Percentiles rank a stretch among this genome's conserved stretches.
phyloP scores from a whole-genome alignment of 92 coral and sea anemone species.

The Metridium senile region DNA sequence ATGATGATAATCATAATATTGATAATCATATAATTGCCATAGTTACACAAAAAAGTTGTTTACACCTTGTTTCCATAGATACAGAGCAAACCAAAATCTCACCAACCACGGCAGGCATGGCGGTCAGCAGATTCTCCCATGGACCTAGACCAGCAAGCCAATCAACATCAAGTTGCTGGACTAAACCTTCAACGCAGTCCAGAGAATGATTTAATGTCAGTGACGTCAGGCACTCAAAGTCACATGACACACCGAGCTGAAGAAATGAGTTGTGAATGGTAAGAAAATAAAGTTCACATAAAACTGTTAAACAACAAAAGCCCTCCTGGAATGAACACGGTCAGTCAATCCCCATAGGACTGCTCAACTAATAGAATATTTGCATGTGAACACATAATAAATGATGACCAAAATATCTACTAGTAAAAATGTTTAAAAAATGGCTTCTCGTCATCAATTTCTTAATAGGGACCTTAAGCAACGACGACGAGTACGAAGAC shows the following conservation, averaged over 20 bases:
- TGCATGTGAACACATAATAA: too few species aligned
- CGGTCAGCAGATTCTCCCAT: slow-evolving; percentile 89
- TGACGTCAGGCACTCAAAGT: slow-evolving; percentile 81
- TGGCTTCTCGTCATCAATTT: too few species aligned
- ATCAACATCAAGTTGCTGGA: slow-evolving; percentile 22
- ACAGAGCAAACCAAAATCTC: slow-evolving; percentile 10
- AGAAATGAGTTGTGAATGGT: slow-evolving; percentile 92
- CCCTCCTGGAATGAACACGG: too few species aligned
- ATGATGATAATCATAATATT: too few species aligned
- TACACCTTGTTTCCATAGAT: background rate
- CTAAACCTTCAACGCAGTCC: slow-evolving; percentile 45
- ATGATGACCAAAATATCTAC: too few species aligned
- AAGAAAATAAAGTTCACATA: slow-evolving; percentile 30
- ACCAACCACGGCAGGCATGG: slow-evolving; percentile 88
- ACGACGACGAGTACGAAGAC: too few species aligned
- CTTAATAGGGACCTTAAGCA: too few species aligned
- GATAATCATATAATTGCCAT: too few species aligned
- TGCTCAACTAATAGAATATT: too few species aligned
- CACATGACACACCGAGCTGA: slow-evolving; percentile 88
- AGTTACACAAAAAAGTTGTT: background rate
- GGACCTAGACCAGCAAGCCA: slow-evolving; percentile 27
- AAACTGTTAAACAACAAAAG: too few species aligned
- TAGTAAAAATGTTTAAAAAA: too few species aligned
- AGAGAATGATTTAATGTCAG: slow-evolving; percentile 80
- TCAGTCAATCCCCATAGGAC: too few species aligned